Evolutionary conservation across 2,797 vertebrate species (phyloP).

Genomic region (Cheirogaleus major): DNA sequence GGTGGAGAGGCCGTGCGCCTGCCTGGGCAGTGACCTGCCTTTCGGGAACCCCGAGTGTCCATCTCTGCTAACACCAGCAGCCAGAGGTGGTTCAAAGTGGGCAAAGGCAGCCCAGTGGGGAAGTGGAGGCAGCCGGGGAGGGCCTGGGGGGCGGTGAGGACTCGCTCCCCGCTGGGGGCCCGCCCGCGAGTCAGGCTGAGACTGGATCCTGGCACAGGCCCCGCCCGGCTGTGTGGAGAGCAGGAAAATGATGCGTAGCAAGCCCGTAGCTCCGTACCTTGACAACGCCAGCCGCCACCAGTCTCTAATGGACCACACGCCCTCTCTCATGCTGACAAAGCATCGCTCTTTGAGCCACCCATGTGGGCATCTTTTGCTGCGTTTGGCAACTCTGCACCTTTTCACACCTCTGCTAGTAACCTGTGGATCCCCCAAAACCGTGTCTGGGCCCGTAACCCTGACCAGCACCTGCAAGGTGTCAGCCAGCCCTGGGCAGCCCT

Average conservation of each 20-base stretch:
- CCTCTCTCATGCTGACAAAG: neutral
- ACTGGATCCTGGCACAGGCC: fast-evolving
- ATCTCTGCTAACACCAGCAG: neutral
- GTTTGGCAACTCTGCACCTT: neutral
- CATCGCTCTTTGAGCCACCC: neutral
- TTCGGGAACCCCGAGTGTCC: neutral
- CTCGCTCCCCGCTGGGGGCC: fast-evolving
- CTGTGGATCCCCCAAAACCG: neutral
- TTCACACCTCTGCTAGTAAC: fast-evolving
- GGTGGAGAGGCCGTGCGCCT: neutral
- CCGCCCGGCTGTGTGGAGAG: fast-evolving
- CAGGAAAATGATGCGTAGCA: neutral
- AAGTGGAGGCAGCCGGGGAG: neutral
- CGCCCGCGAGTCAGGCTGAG: neutral
- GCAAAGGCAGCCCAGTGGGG: neutral
- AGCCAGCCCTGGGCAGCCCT: neutral
- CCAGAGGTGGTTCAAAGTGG: neutral
- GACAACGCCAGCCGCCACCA: fast-evolving
- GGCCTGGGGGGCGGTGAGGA: neutral
- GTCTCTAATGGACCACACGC: fast-evolving
- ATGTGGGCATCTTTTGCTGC: neutral
- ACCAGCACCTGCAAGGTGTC: neutral
- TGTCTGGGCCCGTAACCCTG: neutral
- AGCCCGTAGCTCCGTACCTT: fast-evolving
- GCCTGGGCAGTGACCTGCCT: fast-evolving